A percentile compares a stretch with the other conserved stretches of the same genome.
phyloP scores from a whole-genome alignment of 2,113 vertebrate species.

The Microcebus murinus region DNA sequence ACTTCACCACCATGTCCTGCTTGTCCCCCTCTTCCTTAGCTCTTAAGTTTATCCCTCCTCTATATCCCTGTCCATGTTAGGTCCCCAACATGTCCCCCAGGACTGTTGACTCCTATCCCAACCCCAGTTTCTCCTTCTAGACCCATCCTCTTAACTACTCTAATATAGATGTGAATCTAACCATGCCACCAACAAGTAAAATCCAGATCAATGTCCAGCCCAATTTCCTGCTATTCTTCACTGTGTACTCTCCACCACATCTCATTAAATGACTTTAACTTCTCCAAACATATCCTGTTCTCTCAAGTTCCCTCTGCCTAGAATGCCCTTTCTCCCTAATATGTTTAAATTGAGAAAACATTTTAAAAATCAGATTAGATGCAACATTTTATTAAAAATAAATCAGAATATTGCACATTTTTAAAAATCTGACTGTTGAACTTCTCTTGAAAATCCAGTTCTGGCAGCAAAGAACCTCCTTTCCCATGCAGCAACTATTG shows the following conservation, averaged over 20 bases:
- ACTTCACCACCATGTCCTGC: not conserved
- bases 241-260: not conserved
- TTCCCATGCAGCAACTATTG: not conserved
- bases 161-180: not conserved
- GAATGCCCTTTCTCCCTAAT: not conserved
- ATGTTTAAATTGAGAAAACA: not conserved
- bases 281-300: not conserved
- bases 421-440: not conserved
- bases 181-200: not conserved
- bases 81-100: rapidly evolving
- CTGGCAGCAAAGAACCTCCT: not conserved
- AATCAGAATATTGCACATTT: not conserved
- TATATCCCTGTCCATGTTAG: not conserved
- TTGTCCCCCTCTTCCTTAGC: not conserved
- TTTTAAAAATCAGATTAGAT: not conserved
- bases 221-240: not conserved
- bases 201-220: not conserved
- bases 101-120: not conserved
- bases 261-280: not conserved
- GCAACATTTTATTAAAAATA: no score
- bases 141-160: not conserved
- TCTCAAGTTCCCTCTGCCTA: not conserved
- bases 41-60: not conserved
- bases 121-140: not conserved
- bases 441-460: not conserved